Conservation (phyloP, 2,888 invertebrate genomes). For the Drosophila neonasuta region DNA sequence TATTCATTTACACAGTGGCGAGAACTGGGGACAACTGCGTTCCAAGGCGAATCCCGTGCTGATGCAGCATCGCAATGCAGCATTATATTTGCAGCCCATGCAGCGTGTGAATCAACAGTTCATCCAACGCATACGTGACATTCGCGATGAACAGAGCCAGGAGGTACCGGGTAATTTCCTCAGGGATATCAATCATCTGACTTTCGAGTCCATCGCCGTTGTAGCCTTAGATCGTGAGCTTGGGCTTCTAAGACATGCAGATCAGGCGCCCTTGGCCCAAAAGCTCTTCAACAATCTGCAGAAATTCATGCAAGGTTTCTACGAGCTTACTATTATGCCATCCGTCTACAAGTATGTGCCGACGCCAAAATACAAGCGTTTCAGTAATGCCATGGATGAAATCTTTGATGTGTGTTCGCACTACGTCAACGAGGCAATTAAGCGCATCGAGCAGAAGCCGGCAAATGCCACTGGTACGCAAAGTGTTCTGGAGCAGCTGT, state of each 20-base stretch:
- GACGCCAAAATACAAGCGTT: slow-evolving; percentile 60
- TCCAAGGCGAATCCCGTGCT: slow-evolving; percentile 86
- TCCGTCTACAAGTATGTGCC: slow-evolving; percentile 66
- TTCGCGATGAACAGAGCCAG: slow-evolving; percentile 6
- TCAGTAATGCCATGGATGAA: slow-evolving; percentile 42
- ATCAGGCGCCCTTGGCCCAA: slow-evolving; percentile 34
- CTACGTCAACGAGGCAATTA: slow-evolving; percentile 74
- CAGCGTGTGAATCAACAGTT: slow-evolving; percentile 83
- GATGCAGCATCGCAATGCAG: slow-evolving; percentile 85
- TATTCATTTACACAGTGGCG: slow-evolving; percentile 82
- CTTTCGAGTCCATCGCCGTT: slow-evolving; percentile 83
- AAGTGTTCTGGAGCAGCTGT: slow-evolving; percentile 86
- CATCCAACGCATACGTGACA: slow-evolving; percentile 50
- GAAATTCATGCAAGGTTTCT: slow-evolving; percentile 35
- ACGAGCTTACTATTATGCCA: slow-evolving; percentile 67
- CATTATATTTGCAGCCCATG: slow-evolving; percentile 83
- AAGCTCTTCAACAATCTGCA: slow-evolving; percentile 54
- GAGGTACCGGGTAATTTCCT: slow-evolving; percentile 83
- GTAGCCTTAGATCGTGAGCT: slow-evolving; percentile 81
- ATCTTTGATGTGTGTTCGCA: slow-evolving; percentile 48
- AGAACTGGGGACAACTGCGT: slow-evolving; percentile 86
- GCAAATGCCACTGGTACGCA: slow-evolving; percentile 69
- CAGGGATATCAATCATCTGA: slow-evolving; percentile 84
- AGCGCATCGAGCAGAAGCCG: slow-evolving; percentile 68
- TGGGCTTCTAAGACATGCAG: slow-evolving; percentile 53